phyloP scores from a whole-genome alignment of 2,113 vertebrate species.

The Perognathus longimembris region DNA sequence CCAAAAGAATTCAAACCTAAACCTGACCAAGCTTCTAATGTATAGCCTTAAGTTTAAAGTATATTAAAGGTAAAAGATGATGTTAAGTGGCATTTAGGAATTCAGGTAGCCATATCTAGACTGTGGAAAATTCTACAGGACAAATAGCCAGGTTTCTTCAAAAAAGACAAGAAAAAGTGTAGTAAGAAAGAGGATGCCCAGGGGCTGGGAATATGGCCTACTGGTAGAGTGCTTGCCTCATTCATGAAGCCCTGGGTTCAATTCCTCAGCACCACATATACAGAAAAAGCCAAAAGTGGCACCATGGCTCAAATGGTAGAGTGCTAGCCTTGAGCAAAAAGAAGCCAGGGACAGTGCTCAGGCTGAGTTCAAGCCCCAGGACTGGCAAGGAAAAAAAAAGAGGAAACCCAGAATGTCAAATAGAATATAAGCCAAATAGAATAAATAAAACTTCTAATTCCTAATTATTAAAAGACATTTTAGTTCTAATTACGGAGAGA shows the following conservation, averaged over 20 bases:
- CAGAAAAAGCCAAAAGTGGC: no score
- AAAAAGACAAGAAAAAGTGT: not conserved
- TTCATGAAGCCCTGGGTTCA: no score
- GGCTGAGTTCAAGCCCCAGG: no score
- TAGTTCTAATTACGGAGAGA: conserved; percentile 33
- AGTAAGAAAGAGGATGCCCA: not conserved
- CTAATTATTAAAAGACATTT: conserved; percentile 17
- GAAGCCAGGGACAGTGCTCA: no score
- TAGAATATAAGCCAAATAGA: not conserved
- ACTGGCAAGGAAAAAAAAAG: no score
- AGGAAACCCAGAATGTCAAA: not conserved
- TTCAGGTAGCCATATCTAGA: not conserved
- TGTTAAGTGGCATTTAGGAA: not conserved
- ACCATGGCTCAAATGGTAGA: no score
- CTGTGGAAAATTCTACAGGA: not conserved
- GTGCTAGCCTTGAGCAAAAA: no score
- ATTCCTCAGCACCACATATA: no score
- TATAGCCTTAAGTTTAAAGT: not conserved
- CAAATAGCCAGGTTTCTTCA: not conserved
- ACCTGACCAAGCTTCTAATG: not conserved
- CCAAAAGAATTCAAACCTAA: not conserved
- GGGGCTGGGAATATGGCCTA: no score
- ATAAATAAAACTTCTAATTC: not conserved
- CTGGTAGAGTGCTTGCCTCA: no score
- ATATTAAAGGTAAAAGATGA: not conserved